Evolutionary conservation across 2,113 vertebrate genomes (phyloP), one percentile per base, ranked within the genome.

Genomic region (Alethe castanea): DNA sequence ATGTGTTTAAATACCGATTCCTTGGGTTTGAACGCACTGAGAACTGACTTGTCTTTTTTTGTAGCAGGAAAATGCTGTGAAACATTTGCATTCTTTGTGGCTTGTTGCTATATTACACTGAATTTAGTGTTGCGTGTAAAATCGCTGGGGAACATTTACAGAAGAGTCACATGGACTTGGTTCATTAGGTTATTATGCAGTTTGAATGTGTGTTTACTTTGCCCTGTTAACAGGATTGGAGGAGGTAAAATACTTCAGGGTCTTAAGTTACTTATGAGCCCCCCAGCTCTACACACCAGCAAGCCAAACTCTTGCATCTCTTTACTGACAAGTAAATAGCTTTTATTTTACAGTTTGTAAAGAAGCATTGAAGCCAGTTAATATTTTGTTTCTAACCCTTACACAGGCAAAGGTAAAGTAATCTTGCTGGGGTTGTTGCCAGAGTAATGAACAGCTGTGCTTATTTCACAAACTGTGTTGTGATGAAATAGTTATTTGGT

Each of bases 121-220:
- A 36, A 72, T 96, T 83, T 47, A 85, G 26, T 40, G 24, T 52
- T 82, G 54, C 17, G 0, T 56, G 67, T 92, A 47, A 86, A 95
- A 77, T 38, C 59, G 59, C 62, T 36, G 79, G 50, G 53, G 42
- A 85, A 2, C 65, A 12, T 66, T 94, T 54, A 88, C 60, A 59
- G 72, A 59, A 13, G 56, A 86, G 88, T 92, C 90, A 83, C 82
- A 84, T 86, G 94, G 66, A 45, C 88, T 87, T 70, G 79, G 92
- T 94, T 95, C 67, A 78, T 66, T 42, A 36, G 40, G 23, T 90
- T 64, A 29, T 93, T 91, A 22, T 56, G 87, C 44, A 62, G 50
- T 56, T 62, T 59, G 66, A 87, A 82, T 80, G 57, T 35, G 56
- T 91, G 62, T 88, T 95, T 94, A 42, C 80, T 90, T 93, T 73